Conservation (phyloP, 2,113 vertebrate genomes). For the Nematolebias whitei region DNA sequence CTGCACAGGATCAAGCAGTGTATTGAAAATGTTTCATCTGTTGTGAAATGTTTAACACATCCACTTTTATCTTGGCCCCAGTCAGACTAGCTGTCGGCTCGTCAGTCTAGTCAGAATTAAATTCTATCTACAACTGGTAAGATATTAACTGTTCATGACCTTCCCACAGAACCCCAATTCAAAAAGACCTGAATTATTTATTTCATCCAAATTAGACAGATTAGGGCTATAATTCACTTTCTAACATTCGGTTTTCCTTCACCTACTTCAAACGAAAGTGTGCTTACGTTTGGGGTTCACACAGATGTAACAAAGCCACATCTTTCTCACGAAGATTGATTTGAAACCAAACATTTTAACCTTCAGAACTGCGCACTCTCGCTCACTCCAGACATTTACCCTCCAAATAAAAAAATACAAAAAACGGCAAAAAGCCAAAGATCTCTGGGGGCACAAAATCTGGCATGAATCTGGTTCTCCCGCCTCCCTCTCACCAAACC, state of each 20-base stretch:
- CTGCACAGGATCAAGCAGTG: too few relatives aligned
- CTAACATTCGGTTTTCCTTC: slow-evolving; percentile 31
- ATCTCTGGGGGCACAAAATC: slow-evolving; percentile 55
- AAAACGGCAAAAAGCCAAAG: slow-evolving; percentile 41
- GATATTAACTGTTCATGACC: too few relatives aligned
- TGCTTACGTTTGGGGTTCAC: slow-evolving; percentile 21
- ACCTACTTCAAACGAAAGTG: slow-evolving; percentile 33
- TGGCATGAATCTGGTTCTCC: slow-evolving; percentile 29
- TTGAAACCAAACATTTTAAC: slow-evolving; percentile 35
- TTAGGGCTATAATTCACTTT: slow-evolving; percentile 26
- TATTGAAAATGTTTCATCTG: too few relatives aligned
- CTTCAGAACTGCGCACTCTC: slow-evolving; percentile 1
- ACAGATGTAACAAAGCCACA: slow-evolving; percentile 51
- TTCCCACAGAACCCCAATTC: too few relatives aligned
- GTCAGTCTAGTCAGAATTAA: too few relatives aligned
- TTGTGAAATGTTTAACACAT: too few relatives aligned
- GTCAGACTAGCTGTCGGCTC: too few relatives aligned
- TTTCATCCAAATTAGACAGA: slow-evolving; percentile 28
- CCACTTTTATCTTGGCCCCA: too few relatives aligned
- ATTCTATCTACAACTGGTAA: too few relatives aligned
- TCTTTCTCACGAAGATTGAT: slow-evolving; percentile 27
- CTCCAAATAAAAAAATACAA: not conserved
- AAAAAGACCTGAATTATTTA: too few relatives aligned
- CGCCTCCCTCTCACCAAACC: slow-evolving; percentile 23
- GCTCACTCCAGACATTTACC: not conserved